A percentile compares a stretch with the other conserved stretches of the same genome.
phyloP scores from a whole-genome alignment of 2,113 vertebrate species.

The Natator depressus region DNA sequence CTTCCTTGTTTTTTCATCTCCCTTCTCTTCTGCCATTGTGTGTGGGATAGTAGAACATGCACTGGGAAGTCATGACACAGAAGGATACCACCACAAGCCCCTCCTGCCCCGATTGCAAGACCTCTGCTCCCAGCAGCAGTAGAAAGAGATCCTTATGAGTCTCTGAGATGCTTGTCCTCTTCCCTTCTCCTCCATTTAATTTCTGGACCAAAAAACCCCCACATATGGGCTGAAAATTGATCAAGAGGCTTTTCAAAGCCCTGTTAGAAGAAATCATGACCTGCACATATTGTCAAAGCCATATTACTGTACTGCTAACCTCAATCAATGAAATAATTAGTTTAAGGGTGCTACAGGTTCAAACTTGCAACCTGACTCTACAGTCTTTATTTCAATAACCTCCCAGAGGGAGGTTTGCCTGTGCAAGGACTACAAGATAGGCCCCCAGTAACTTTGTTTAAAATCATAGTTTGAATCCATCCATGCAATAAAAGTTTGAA shows the following conservation, averaged over 20 bases:
- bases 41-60: not conserved
- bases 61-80: not conserved
- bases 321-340: not conserved
- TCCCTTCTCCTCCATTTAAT: not conserved
- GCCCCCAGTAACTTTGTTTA: not conserved
- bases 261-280: not conserved
- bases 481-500: not conserved
- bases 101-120: not conserved
- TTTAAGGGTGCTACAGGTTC: not conserved
- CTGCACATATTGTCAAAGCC: not conserved
- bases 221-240: not conserved
- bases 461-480: not conserved
- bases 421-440: not conserved
- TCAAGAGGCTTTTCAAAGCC: not conserved
- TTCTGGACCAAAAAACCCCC: not conserved
- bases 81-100: not conserved
- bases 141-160: not conserved
- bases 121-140: not conserved
- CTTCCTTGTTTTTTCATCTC: not conserved
- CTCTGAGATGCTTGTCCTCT: not conserved
- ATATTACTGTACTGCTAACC: not conserved
- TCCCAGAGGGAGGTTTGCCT: not conserved
- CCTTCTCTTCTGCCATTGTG: not conserved
- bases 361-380: not conserved
- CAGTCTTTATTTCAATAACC: not conserved